Evolutionary conservation across 1,140 invertebrate species (phyloP), one percentile per base, ranked within the genome.

Genomic region (Diploscapter pachys): DNA sequence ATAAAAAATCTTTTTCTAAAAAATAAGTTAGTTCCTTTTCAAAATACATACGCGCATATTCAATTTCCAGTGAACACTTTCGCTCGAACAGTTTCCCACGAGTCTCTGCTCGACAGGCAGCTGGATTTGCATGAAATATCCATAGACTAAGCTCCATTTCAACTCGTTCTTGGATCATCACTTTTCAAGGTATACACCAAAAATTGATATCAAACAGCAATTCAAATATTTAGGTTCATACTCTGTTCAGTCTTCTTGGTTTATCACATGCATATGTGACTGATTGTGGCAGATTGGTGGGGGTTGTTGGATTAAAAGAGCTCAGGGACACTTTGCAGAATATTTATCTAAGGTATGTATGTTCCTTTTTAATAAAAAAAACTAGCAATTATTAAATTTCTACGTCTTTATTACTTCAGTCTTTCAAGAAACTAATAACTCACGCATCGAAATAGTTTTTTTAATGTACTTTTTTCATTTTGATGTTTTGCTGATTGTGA

Each of bases 251-350:
- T 4, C 92, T 98, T 89, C 90, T 99, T 62, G 94, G 95, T 48
- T 91, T 99, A 3, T 95, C 94, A 88, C 92, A 95, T 83, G 95
- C 96, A 2, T 99, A 98, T 87, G 96, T 99, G 0, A 99, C 96
- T 4, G 93, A 94, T 57, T 95, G 95, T 72, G 96, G 96, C 0
- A 89, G 92, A 80, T 89, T 99, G 2, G 92, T 98, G 50, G 96
- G 96, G 2, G 94, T 99, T 0, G 95, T 98, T 3, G 93, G 92
- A 4, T 88, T 98, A 0, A 95, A 95, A 88, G 95, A 98, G 89
- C 93, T 95, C 86, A 63, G 8, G 31, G 31, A 31, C 31, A 31
- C 31, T 31, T 31, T 31, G 31, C 31, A 31, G 31, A 31, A 31
- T 31, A 31, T 31, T 31, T 31, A 31, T 31, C 31, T 31, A 31